Evolutionary conservation across 2,797 vertebrate genomes (phyloP).

Genomic region (Darevskia mixta): DNA sequence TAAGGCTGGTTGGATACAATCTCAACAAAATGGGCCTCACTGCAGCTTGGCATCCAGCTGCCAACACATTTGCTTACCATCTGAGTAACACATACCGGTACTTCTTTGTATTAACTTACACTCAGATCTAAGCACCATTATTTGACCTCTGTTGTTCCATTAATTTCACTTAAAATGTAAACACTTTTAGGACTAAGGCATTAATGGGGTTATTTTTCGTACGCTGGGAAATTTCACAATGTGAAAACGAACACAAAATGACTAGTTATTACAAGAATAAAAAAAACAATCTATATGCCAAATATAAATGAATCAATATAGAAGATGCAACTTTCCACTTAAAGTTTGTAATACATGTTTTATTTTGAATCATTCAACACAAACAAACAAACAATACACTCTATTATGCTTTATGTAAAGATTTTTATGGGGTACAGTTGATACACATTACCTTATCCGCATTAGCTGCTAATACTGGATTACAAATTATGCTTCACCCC

Average conservation of each 20-base stretch:
- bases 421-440: neutral
- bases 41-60: neutral
- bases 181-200: neutral
- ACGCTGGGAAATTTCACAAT: neutral
- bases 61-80: neutral
- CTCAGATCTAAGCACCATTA: neutral
- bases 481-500: neutral
- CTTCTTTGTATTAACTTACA: neutral
- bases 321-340: neutral
- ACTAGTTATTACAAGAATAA: neutral
- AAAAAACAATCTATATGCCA: neutral
- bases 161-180: constrained; percentile 5
- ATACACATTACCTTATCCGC: neutral
- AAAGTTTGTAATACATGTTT: neutral
- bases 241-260: neutral
- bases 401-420: neutral
- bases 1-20: no score
- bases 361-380: constrained; percentile 6
- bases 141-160: neutral
- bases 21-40: neutral
- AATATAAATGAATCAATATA: neutral
- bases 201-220: neutral
- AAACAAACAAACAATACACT: neutral
- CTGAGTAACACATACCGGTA: neutral
- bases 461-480: neutral